Percentiles rank a stretch among this genome's conserved stretches.
Conservation (phyloP, 2,797 vertebrate species). For the Miichthys miiuy region DNA sequence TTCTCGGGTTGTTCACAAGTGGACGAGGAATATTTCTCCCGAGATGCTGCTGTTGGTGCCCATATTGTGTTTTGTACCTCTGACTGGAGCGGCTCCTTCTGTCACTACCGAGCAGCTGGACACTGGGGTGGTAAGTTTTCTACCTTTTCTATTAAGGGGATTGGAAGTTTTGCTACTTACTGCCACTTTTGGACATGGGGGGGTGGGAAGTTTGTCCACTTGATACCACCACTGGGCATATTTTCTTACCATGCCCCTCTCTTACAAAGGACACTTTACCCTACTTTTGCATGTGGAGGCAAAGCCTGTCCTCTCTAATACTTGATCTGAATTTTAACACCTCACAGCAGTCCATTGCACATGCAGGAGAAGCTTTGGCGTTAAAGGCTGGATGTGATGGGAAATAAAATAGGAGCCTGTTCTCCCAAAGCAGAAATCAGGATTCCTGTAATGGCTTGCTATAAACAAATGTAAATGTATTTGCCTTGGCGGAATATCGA, state of each 20-base stretch:
- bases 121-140: conserved; percentile 82
- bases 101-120: conserved; percentile 78
- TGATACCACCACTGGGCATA: not conserved
- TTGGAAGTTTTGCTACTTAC: conserved; percentile 36
- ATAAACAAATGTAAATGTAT: conserved; percentile 66
- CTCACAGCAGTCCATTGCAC: conserved; percentile 24
- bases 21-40: conserved; percentile 78
- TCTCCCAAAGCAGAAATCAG: conserved; percentile 24
- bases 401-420: conserved; percentile 4
- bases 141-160: not conserved
- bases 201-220: conserved; percentile 1
- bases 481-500: conserved; percentile 55
- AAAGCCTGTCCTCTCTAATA: conserved; percentile 29
- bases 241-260: not conserved
- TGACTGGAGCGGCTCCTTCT: conserved; percentile 77
- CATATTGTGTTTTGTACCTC: conserved; percentile 74
- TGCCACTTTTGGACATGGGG: not conserved
- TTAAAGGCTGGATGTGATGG: conserved; percentile 8
- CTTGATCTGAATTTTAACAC: conserved; percentile 58
- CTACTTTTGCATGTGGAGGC: conserved; percentile 50
- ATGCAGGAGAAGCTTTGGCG: not conserved
- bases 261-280: conserved; percentile 17
- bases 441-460: conserved; percentile 39
- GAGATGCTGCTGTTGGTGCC: conserved; percentile 80
- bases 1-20: conserved; percentile 59